A percentile compares a stretch with the other conserved stretches of the same genome.
phyloP scores from a whole-genome alignment of 2,797 vertebrate species.

The Microctenopoma steveboyesi region DNA sequence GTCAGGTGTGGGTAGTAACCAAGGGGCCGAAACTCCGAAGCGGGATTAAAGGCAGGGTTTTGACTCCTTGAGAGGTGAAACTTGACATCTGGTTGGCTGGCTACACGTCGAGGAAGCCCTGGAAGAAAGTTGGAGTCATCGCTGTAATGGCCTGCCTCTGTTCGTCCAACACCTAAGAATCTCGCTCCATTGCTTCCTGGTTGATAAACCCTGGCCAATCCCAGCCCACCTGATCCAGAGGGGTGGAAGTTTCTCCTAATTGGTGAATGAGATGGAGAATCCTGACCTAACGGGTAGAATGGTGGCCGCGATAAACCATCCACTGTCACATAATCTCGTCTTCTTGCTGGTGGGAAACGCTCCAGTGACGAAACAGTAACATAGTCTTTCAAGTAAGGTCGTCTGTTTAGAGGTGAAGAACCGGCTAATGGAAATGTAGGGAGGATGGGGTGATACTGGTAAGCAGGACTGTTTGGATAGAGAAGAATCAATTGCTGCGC shows the following conservation, averaged over 20 bases:
- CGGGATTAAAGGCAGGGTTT: constrained; percentile 78
- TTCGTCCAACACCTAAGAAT: constrained; percentile 65
- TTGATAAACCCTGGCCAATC: constrained; percentile 64
- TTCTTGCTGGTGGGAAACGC: constrained; percentile 70
- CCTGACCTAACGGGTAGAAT: constrained; percentile 13
- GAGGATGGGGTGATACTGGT: constrained; percentile 80
- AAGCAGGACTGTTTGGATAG: constrained; percentile 81
- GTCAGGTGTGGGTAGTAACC: constrained; percentile 90
- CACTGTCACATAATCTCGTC: constrained; percentile 43
- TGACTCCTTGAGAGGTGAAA: constrained; percentile 76
- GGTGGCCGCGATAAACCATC: constrained; percentile 70
- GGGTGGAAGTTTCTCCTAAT: constrained; percentile 65
- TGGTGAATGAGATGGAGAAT: constrained; percentile 66
- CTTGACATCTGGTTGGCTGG: constrained; percentile 92
- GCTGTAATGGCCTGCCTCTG: constrained; percentile 82
- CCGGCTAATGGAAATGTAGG: constrained; percentile 75
- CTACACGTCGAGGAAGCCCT: constrained; percentile 84
- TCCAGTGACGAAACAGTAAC: constrained; percentile 82
- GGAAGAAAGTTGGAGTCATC: constrained; percentile 83
- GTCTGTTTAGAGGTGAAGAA: constrained; percentile 42
- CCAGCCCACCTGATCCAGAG: constrained; percentile 53
- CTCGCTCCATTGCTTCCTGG: constrained; percentile 54
- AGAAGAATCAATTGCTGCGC: constrained; percentile 86
- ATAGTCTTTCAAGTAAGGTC: constrained; percentile 74
- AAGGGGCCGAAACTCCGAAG: constrained; percentile 91